Evolutionary conservation across 1,140 invertebrate species (phyloP).

Genomic region (Brachionus angularis): DNA sequence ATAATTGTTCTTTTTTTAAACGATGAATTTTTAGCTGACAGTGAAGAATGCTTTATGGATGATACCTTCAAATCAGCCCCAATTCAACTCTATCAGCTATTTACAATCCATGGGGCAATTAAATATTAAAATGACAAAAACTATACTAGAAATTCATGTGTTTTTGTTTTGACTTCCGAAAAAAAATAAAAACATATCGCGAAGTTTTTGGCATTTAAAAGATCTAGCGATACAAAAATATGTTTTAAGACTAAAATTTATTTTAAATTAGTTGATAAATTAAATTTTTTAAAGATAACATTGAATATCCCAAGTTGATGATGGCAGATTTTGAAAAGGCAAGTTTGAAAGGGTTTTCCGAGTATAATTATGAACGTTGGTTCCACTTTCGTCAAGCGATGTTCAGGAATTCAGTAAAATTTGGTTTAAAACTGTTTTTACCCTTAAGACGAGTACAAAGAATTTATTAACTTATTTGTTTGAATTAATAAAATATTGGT

Average conservation of each 20-base stretch:
- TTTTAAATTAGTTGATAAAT: too few relatives aligned
- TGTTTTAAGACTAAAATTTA: too few relatives aligned
- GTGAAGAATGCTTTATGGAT: neutral
- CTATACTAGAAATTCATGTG: neutral
- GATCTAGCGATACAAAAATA: neutral
- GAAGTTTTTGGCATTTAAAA: neutral
- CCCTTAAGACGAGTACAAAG: neutral
- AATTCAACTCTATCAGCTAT: neutral
- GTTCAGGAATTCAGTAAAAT: neutral
- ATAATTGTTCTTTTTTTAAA: neutral
- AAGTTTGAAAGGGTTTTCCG: neutral
- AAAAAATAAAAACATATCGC: neutral
- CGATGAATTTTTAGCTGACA: neutral
- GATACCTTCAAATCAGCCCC: slow-evolving; percentile 3
- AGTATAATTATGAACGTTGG: neutral
- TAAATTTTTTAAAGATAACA: too few relatives aligned
- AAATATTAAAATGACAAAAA: neutral
- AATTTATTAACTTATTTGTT: slow-evolving; percentile 2
- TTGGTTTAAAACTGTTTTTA: too few relatives aligned
- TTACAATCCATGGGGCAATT: neutral
- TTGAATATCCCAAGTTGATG: neutral
- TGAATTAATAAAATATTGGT: too few relatives aligned
- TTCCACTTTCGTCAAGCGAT: slow-evolving; percentile 14
- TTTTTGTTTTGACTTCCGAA: neutral
- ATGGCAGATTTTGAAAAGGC: slow-evolving; percentile 31